phyloP scores from a whole-genome alignment of 2,113 vertebrate species.

The Anhinga rufa region DNA sequence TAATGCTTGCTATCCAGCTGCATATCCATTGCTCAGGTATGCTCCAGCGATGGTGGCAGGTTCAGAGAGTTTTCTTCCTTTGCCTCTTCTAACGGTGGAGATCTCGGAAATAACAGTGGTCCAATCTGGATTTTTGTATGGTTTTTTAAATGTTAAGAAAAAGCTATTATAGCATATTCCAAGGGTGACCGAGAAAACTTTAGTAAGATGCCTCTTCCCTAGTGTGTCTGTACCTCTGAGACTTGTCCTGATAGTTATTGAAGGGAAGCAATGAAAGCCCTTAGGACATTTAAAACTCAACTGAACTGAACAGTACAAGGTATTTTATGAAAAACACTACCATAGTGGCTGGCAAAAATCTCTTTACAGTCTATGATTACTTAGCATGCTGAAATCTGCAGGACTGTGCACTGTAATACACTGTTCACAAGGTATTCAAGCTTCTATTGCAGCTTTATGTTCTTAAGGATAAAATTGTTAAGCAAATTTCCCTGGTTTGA shows the following conservation, averaged over 20 bases:
- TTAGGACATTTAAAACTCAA: background rate
- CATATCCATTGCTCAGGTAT: background rate
- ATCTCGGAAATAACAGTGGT: background rate
- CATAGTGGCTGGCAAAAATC: background rate
- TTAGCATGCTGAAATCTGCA: background rate
- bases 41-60: background rate
- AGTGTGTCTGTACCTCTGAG: background rate
- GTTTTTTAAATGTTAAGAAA: background rate
- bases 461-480: background rate
- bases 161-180: background rate
- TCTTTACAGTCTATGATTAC: background rate
- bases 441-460: background rate
- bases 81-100: background rate
- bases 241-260: background rate
- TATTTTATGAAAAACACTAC: background rate
- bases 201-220: background rate
- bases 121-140: background rate
- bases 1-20: background rate
- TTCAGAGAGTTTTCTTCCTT: background rate
- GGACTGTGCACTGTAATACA: background rate
- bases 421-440: background rate
- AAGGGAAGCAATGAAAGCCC: background rate
- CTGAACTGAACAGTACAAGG: background rate
- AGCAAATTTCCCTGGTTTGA: background rate
- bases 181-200: background rate